phyloP scores from a whole-genome alignment of 2,888 invertebrate species.

The Drosophila birchii region DNA sequence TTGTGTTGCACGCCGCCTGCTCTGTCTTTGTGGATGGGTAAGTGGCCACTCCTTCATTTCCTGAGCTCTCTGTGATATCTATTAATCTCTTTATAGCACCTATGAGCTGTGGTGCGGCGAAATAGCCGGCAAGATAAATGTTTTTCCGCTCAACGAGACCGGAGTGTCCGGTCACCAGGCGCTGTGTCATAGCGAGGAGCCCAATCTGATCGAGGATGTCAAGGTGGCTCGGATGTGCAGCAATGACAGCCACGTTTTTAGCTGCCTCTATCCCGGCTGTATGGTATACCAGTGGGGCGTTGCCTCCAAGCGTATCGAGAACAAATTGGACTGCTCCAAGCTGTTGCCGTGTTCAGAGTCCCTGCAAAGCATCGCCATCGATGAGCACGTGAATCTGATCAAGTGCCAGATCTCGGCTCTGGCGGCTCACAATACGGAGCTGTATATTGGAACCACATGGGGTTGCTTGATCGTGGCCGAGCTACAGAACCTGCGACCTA shows the following conservation, averaged over 20 bases:
- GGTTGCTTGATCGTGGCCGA: conserved; percentile 97
- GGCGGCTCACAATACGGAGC: conserved; percentile 88
- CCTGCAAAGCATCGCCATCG: conserved; percentile 94
- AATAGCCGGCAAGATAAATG: conserved; percentile 90
- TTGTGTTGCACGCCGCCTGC: conserved; percentile 89
- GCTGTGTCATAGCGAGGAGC: conserved; percentile 87
- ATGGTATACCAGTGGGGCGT: conserved; percentile 95
- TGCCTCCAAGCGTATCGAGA: conserved; percentile 88
- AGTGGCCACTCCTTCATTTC: conserved; percentile 38
- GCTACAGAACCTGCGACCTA: conserved; percentile 91
- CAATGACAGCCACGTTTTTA: conserved; percentile 88
- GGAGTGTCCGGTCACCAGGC: conserved; percentile 91
- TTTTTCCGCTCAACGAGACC: conserved; percentile 90
- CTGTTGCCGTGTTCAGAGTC: conserved; percentile 96
- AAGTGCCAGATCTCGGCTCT: conserved; percentile 89
- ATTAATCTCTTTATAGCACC: conserved; percentile 80
- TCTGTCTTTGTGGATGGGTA: conserved; percentile 85
- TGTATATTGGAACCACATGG: conserved; percentile 97
- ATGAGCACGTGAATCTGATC: conserved; percentile 92
- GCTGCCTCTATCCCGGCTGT: conserved; percentile 94
- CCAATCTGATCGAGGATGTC: conserved; percentile 81
- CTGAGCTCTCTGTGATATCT: background rate
- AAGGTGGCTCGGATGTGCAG: conserved; percentile 90
- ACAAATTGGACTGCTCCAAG: conserved; percentile 95
- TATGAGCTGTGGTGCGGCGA: conserved; percentile 96